These are phyloP conservation scores for Momotus momota DNA, from an alignment of 2,797 vertebrate genomes.

Conservation along the genomic window DNA sequence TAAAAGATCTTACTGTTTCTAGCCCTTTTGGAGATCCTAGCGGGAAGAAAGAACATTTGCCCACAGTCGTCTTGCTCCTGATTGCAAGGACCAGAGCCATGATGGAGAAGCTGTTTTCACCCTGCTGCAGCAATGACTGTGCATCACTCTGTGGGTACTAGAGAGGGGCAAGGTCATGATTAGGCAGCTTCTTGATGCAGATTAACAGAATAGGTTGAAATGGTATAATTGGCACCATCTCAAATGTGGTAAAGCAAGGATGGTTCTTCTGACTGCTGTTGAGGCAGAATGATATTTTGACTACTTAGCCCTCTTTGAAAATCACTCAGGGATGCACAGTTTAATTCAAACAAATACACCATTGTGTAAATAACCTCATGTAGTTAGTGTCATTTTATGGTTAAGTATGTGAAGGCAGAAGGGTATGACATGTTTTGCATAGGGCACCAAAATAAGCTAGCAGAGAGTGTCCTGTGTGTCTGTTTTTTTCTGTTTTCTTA, in stretches of 20 bases:
- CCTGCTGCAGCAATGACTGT: not conserved
- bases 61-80: not conserved
- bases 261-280: not conserved
- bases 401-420: accelerated
- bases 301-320: not conserved
- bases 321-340: not conserved
- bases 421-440: not conserved
- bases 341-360: not conserved
- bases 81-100: not conserved
- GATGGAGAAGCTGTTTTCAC: not conserved
- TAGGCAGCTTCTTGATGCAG: not conserved
- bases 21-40: not conserved
- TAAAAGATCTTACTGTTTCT: not conserved
- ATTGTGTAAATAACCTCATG: not conserved
- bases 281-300: not conserved
- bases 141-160: not conserved
- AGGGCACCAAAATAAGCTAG: not conserved
- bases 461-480: not conserved
- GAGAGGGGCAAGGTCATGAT: not conserved
- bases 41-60: not conserved
- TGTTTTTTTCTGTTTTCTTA: not conserved
- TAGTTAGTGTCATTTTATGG: not conserved
- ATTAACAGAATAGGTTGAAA: not conserved
- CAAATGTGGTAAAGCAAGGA: not conserved
- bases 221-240: not conserved